Evolutionary conservation across 1,140 invertebrate genomes (phyloP).

Genomic region (Microvelia longipes): DNA sequence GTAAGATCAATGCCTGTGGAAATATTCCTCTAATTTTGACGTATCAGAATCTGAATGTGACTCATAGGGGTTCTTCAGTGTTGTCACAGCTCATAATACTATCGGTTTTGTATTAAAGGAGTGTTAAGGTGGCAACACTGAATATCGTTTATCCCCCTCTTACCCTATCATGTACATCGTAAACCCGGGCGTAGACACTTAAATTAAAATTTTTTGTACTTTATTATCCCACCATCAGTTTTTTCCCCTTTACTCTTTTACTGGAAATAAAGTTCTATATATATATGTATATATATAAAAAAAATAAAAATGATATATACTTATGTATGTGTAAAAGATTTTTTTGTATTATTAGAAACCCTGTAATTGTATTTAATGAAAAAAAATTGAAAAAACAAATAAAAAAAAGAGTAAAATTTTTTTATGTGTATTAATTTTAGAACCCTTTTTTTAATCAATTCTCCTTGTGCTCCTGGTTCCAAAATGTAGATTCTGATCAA

Average conservation of each 20-base stretch:
- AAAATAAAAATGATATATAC: conserved; percentile 7
- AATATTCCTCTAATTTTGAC: not conserved
- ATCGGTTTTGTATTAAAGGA: not conserved
- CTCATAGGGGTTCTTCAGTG: not conserved
- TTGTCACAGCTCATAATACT: not conserved
- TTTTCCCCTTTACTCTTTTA: not conserved
- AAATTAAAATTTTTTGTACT: not conserved
- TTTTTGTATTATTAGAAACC: conserved; percentile 18
- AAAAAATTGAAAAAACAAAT: not conserved
- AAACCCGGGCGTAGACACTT: not conserved
- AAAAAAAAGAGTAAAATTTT: not conserved
- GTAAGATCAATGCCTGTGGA: not conserved
- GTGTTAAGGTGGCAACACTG: not conserved
- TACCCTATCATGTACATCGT: not conserved
- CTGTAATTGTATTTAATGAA: conserved; percentile 15
- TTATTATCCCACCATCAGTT: not conserved
- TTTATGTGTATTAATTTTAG: not conserved
- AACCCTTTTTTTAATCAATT: not conserved
- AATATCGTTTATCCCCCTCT: not conserved
- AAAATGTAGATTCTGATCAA: too few species aligned
- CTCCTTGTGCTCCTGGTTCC: too few species aligned
- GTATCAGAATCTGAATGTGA: not conserved
- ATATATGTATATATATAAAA: not conserved
- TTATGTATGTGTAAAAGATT: conserved; percentile 11
- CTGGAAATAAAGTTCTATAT: not conserved